Evolutionary conservation across 2,113 vertebrate genomes (phyloP).

Genomic region (Lucifuga dentata): DNA sequence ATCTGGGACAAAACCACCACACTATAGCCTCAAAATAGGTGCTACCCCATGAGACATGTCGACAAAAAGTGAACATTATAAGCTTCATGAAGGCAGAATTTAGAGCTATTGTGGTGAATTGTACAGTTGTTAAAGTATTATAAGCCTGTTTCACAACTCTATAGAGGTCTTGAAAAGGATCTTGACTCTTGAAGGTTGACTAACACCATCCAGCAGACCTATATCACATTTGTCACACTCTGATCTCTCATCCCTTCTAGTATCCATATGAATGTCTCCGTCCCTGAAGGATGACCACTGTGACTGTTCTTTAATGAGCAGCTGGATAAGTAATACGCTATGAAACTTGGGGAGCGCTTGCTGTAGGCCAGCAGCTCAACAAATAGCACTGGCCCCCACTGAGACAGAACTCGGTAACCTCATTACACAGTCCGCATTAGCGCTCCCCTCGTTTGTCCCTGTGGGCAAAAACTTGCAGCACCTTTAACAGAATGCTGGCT

Average conservation of each 20-base stretch:
- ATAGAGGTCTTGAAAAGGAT: neutral
- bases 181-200: neutral
- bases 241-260: slow-evolving; percentile 20
- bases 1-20: no score
- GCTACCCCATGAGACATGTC: no score
- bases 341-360: slow-evolving; percentile 62
- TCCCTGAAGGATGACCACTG: slow-evolving; percentile 19
- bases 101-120: no score
- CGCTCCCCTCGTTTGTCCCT: slow-evolving; percentile 10
- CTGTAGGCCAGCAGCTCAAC: slow-evolving; percentile 61
- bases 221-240: slow-evolving; percentile 5
- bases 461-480: slow-evolving; percentile 18
- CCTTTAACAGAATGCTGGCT: slow-evolving; percentile 23
- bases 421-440: slow-evolving; percentile 55
- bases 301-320: slow-evolving; percentile 58
- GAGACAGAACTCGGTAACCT: slow-evolving; percentile 60
- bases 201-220: neutral
- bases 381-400: slow-evolving; percentile 50
- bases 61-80: no score
- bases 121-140: neutral
- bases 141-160: neutral
- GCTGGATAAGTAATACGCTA: slow-evolving; percentile 63
- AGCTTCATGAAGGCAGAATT: no score
- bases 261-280: slow-evolving; percentile 21
- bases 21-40: no score